phyloP scores from a whole-genome alignment of 2,797 vertebrate genomes.

The Malacoraja senta region DNA sequence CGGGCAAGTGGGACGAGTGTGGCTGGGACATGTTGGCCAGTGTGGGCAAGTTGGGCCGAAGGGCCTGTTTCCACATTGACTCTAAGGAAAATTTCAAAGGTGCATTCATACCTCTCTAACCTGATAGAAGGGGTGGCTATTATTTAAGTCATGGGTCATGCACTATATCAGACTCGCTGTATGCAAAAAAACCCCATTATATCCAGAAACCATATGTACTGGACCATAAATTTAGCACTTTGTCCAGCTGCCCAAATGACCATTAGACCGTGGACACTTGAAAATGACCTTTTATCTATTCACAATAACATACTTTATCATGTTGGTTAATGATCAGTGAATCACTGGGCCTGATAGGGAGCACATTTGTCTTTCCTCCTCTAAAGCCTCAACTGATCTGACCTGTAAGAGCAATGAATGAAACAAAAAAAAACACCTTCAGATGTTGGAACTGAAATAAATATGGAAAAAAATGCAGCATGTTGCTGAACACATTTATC shows the following conservation, averaged over 20 bases:
- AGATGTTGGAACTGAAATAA: too few species aligned
- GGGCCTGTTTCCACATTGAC: too few species aligned
- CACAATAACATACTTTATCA: not conserved
- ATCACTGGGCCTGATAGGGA: not conserved
- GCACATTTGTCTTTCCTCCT: not conserved
- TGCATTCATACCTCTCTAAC: too few species aligned
- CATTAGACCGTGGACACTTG: not conserved
- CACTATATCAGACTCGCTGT: not conserved
- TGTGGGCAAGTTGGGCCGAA: too few species aligned
- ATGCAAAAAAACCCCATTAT: not conserved
- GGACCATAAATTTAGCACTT: not conserved
- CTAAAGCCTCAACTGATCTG: not conserved
- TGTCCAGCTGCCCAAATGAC: not conserved
- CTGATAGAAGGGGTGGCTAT: too few species aligned
- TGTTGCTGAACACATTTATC: too few species aligned
- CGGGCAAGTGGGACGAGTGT: too few species aligned
- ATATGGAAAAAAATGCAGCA: not conserved
- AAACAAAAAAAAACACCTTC: too few species aligned
- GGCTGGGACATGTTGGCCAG: too few species aligned
- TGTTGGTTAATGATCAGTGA: too few species aligned
- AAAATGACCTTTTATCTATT: not conserved
- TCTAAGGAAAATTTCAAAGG: too few species aligned
- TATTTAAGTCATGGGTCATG: not conserved
- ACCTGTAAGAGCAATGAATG: too few species aligned
- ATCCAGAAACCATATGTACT: not conserved